A percentile compares a stretch with the other conserved stretches of the same genome.
These are phyloP conservation scores for Sciurus niger DNA, from an alignment of 2,113 vertebrate species.

Conservation along the genomic window DNA sequence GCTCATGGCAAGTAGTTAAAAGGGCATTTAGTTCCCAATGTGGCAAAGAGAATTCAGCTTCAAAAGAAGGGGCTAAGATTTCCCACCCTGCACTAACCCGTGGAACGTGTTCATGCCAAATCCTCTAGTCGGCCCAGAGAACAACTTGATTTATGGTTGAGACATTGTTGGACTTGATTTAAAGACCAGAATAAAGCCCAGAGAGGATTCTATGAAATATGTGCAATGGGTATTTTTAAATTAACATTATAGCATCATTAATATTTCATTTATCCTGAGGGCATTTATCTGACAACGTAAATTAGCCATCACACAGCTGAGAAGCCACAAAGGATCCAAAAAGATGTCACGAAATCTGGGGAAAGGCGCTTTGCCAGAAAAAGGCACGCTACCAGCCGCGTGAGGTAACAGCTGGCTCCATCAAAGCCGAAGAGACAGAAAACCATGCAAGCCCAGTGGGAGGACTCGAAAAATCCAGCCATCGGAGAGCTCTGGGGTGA, in stretches of 20 bases:
- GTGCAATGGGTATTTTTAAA: constrained; percentile 36
- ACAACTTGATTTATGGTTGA: neutral
- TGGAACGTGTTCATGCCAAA: neutral
- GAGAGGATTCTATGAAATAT: constrained; percentile 25
- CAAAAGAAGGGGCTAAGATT: neutral
- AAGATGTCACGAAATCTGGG: neutral
- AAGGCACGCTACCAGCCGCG: neutral
- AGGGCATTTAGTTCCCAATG: neutral
- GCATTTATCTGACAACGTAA: constrained; percentile 61
- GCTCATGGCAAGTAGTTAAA: neutral
- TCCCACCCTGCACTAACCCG: neutral
- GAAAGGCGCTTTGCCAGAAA: constrained; percentile 17
- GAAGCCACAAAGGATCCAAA: constrained; percentile 52
- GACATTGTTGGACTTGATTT: neutral
- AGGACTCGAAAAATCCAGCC: neutral
- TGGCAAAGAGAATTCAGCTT: neutral
- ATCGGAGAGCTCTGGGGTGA: rapidly evolving
- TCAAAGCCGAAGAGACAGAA: neutral
- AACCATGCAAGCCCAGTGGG: neutral
- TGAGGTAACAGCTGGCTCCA: constrained; percentile 37
- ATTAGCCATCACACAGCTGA: constrained; percentile 54
- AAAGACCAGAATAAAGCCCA: constrained; percentile 33
- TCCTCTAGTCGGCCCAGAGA: neutral
- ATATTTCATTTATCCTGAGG: constrained; percentile 60
- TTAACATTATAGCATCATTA: constrained; percentile 39